Base-by-base conservation (phyloP, 2,888 invertebrate genomes). In the Orthonychiurus folsomi region DNA sequence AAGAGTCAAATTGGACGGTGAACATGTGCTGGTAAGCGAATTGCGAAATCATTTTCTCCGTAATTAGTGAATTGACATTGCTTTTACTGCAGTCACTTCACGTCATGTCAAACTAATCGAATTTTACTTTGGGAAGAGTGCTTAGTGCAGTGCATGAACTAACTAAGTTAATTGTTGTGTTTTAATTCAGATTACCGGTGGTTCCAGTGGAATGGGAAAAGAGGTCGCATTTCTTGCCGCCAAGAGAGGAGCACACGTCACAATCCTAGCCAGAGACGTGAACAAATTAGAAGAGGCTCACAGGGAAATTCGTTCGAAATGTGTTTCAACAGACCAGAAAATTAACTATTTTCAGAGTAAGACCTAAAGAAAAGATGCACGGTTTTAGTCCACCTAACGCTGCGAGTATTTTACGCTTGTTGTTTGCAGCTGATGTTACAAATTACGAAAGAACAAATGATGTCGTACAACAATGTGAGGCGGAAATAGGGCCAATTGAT, bases 171-270 rank as follows among this genome's bases (percentile, higher is more conserved):
- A n/a, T n/a, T n/a, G n/a, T n/a, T n/a, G 15, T 37, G 5, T 37
- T 37, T 37, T 37, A 37, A 37, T 12, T 12, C 64, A 84, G 84
- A 81, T 96, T 54, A 94, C 94, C 27, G 96, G 96, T 53, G 96
- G 95, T 15, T 95, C 95, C 0, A 93, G 92, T 78, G 96, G 96
- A 5, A 97, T 97, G 73, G 97, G 96, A 0, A 87, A 89, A 77
- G 84, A 86, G 63, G 77, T 89, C 18, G 95, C 93, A 0, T 80
- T 86, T 26, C 83, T 88, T 74, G 89, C 87, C 12, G 88, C 86
- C 0, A 81, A 80, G 73, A 79, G 83, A 72, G 96, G 96, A 27
- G 94, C 94, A 2, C 82, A 89, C 78, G 90, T 97, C 1, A 93
- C 95, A 0, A 84, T 97, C 59, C 82, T 96, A 67, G 95, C 96